These are phyloP conservation scores for Dromiciops gliroides DNA, from an alignment of 2,113 vertebrate genomes.

Conservation along the genomic window DNA sequence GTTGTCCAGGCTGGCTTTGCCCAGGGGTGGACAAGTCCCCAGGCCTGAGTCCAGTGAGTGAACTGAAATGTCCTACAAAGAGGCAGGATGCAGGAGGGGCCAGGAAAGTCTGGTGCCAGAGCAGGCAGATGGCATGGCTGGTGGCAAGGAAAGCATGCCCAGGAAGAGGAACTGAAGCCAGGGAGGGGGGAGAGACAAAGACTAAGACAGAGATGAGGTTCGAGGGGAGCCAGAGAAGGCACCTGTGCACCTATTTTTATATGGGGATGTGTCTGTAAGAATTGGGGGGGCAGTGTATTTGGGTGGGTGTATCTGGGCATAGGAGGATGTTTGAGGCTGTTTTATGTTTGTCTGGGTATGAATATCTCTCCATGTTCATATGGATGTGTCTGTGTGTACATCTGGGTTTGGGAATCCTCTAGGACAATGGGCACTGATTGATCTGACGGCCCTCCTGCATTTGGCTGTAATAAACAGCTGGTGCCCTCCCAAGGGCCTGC, in stretches of 20 bases:
- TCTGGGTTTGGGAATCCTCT: not conserved
- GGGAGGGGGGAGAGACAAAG: not conserved
- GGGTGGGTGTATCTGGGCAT: not conserved
- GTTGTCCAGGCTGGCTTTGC: not conserved
- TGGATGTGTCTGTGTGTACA: not conserved
- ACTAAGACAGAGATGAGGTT: not conserved
- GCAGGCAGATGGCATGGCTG: not conserved
- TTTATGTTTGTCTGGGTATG: not conserved
- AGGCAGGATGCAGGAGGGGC: not conserved
- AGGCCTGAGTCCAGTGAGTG: not conserved
- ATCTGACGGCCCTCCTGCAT: not conserved
- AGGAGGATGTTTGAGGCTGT: not conserved
- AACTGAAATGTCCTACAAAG: not conserved
- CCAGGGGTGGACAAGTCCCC: not conserved
- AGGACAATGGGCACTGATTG: not conserved
- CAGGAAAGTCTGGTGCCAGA: not conserved
- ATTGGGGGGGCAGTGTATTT: not conserved
- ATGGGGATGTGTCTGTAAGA: not conserved
- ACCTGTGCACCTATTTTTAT: not conserved
- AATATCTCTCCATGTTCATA: not conserved
- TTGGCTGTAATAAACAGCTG: not conserved
- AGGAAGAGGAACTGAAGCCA: not conserved
- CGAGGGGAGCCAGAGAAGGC: not conserved
- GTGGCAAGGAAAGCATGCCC: conserved; percentile 1
- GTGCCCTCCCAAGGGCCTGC: not conserved